Base-by-base conservation (phyloP, 2,797 vertebrate species). In the Falco columbarius region DNA sequence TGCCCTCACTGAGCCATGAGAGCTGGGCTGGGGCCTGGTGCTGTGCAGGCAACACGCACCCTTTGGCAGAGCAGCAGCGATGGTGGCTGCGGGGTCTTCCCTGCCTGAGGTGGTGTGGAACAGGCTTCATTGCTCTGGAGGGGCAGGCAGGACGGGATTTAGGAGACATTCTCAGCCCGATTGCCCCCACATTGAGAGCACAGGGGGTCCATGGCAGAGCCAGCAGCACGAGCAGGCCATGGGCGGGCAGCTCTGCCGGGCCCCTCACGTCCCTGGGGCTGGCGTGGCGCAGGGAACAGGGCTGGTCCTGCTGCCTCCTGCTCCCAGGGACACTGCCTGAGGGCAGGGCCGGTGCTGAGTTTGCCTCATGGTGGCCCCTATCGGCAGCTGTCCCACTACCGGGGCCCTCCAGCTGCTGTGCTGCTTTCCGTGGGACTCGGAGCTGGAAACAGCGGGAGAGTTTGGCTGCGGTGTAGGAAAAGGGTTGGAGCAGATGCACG, bases 251-350 rank as follows among this genome's bases (percentile, higher is more conserved):
- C 24, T 58, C 49, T 1, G 3, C 14, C 6, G 1, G 21, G 42
- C 24, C 32, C 34, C 61, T 70, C 62, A 1, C 0, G 1, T 77
- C 84, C 38, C 55, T 3, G 8, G 16, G 17, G 4, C 32, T 29
- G 76, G 51, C 3, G 5, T 5, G 7, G 36, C 54, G 27, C 3
- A 14, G 20, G 20, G 42, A 17, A 9, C 52, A 32, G 55, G 65
- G 49, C 75, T n/a, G 12, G 2, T 86, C 68, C 52, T 88, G 10
- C 63, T 36, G 46, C 86, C 54, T 23, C 66, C 20, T 0, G 4
- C 47, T 66, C 38, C 16, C 0, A 0, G 4, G 17, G 3, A 32
- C 55, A 2, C 0, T 0, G 29, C 68, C 54, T 6, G 49, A 91
- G 90, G 68, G 51, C 68, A 63, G 51, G 5, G 18, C 1, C 7